These are phyloP conservation scores for Hemithea aestivaria DNA, from an alignment of 2,888 invertebrate species.

Conservation along the genomic window DNA sequence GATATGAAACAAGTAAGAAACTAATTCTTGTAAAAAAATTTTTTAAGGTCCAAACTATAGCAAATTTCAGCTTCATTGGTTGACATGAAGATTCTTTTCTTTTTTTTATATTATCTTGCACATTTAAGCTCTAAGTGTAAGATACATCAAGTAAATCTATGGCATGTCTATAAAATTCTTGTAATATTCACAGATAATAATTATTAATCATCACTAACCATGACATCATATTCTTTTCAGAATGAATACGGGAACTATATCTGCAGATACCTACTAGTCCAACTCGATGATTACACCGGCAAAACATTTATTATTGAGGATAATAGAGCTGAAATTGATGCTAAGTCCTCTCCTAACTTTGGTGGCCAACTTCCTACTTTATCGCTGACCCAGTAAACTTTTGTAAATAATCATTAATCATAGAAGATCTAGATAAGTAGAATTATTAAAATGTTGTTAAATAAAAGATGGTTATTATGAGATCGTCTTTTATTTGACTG, in stretches of 20 bases:
- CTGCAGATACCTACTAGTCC: constrained; percentile 90
- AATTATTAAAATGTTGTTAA: constrained; percentile 32
- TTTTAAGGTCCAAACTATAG: no score
- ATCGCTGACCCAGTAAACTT: constrained; percentile 46
- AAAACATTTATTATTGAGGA: constrained; percentile 89
- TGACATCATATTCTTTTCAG: constrained; percentile 68
- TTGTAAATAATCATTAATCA: constrained; percentile 16
- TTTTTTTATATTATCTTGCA: no score
- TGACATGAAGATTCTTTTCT: no score
- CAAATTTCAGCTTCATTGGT: no score
- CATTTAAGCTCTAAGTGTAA: no score
- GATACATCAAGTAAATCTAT: no score
- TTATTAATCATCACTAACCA: neutral
- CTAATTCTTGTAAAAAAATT: neutral
- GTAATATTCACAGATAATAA: neutral
- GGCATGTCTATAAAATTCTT: no score
- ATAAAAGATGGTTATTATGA: constrained; percentile 27
- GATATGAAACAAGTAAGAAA: constrained; percentile 89
- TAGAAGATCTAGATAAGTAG: constrained; percentile 34
- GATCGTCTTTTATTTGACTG: constrained; percentile 15
- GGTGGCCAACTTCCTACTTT: constrained; percentile 49
- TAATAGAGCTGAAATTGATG: constrained; percentile 78
- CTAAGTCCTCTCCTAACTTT: constrained; percentile 35
- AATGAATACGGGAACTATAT: constrained; percentile 86
- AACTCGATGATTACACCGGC: constrained; percentile 87